Conservation (phyloP, 2,888 invertebrate species). For the Eupsilia transversa region DNA sequence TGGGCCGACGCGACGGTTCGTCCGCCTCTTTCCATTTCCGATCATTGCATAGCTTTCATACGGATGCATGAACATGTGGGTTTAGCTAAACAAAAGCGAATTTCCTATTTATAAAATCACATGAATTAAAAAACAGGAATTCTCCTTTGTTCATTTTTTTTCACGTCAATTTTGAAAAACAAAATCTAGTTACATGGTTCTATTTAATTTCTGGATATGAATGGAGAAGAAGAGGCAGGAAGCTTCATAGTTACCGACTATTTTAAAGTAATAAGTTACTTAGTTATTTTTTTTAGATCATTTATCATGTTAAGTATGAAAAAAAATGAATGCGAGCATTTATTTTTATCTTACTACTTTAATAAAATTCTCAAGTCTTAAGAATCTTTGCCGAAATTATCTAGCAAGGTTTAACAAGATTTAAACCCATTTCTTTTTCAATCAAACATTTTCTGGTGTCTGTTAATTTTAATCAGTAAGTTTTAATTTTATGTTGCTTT, state of each 20-base stretch:
- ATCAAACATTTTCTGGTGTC: no score
- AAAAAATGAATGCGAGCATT: not conserved
- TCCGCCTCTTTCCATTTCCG: slow-evolving; percentile 31
- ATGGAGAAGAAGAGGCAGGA: not conserved
- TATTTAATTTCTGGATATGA: not conserved
- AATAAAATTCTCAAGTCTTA: not conserved
- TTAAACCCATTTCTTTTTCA: not conserved
- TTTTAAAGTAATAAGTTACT: not conserved
- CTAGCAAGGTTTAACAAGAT: not conserved
- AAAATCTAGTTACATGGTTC: not conserved
- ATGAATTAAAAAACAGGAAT: not conserved
- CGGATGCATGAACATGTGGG: not conserved
- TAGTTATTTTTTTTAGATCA: not conserved
- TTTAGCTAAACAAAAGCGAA: not conserved
- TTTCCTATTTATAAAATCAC: no score
- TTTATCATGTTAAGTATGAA: not conserved
- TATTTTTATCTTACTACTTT: not conserved
- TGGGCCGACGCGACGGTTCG: not conserved
- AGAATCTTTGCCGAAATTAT: not conserved
- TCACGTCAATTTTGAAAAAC: not conserved
- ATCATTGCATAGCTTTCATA: slow-evolving; percentile 17
- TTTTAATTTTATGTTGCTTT: not conserved
- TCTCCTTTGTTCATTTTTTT: no score
- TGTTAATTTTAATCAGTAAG: no score
- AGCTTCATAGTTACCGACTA: not conserved